phyloP scores from a whole-genome alignment of 2,113 vertebrate species.

The Colius striatus region DNA sequence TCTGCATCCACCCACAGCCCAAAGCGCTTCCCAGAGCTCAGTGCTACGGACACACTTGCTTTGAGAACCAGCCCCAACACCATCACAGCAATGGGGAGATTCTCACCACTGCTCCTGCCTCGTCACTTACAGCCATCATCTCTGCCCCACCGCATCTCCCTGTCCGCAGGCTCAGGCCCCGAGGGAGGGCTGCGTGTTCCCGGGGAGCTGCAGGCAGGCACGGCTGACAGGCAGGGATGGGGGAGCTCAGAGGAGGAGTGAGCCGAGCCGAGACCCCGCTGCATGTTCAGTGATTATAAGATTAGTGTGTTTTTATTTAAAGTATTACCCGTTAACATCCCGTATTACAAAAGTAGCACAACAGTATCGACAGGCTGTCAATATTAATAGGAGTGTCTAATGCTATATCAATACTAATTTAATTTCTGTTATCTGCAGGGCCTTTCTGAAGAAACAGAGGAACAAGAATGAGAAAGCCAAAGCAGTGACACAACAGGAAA shows the following conservation, averaged over 20 bases:
- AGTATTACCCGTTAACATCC: conserved; percentile 69
- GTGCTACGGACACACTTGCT: accelerated
- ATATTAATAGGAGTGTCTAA: conserved; percentile 77
- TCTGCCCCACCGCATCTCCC: background rate
- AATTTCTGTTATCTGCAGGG: conserved; percentile 71
- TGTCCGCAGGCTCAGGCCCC: accelerated
- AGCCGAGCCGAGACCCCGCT: background rate
- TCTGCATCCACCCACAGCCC: background rate
- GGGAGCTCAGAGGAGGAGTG: background rate
- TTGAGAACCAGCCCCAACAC: background rate
- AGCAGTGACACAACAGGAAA: conserved; percentile 34
- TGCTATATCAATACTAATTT: conserved; percentile 76
- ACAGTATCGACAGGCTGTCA: conserved; percentile 70
- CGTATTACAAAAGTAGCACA: conserved; percentile 69
- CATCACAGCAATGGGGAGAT: accelerated
- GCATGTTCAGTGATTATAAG: conserved; percentile 43
- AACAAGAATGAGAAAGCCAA: conserved; percentile 47
- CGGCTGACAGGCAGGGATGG: background rate
- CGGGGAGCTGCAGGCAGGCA: background rate
- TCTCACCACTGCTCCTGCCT: background rate
- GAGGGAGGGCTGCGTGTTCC: background rate
- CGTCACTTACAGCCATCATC: background rate
- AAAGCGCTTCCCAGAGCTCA: background rate
- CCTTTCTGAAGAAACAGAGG: conserved; percentile 60
- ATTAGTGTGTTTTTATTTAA: conserved; percentile 71